phyloP scores from a whole-genome alignment of 2,888 invertebrate species.

The Leuctra nigra region DNA sequence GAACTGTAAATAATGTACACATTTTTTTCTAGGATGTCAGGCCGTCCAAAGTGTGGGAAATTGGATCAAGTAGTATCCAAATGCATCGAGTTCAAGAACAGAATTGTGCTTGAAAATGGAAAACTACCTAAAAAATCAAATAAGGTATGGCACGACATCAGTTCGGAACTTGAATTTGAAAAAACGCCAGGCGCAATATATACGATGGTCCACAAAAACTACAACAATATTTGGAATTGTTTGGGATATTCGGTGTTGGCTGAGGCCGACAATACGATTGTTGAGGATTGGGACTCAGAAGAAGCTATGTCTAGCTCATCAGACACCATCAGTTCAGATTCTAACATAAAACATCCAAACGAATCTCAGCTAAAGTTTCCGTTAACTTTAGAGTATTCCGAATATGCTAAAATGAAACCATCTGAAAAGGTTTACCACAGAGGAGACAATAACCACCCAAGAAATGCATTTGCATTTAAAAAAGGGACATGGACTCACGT shows the following conservation, averaged over 20 bases:
- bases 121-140: slow-evolving; percentile 4
- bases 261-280: background rate
- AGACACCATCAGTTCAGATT: too few relatives aligned
- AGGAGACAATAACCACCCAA: background rate
- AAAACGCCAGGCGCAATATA: background rate
- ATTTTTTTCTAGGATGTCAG: too few relatives aligned
- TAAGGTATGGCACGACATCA: background rate
- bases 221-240: slow-evolving; percentile 2
- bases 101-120: too few relatives aligned
- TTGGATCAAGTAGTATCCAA: too few relatives aligned
- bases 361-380: too few relatives aligned
- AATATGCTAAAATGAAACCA: background rate
- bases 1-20: too few relatives aligned
- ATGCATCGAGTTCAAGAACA: too few relatives aligned
- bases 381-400: background rate
- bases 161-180: background rate
- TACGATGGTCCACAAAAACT: slow-evolving; percentile 4
- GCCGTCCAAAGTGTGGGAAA: too few relatives aligned
- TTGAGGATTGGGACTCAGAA: background rate
- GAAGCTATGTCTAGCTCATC: background rate
- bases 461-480: background rate
- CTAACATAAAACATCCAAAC: too few relatives aligned
- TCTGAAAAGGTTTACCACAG: background rate
- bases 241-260: background rate
- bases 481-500: slow-evolving; percentile 15